Evolutionary conservation across 2,113 vertebrate species (phyloP).

Genomic region (Amazona guildingii): DNA sequence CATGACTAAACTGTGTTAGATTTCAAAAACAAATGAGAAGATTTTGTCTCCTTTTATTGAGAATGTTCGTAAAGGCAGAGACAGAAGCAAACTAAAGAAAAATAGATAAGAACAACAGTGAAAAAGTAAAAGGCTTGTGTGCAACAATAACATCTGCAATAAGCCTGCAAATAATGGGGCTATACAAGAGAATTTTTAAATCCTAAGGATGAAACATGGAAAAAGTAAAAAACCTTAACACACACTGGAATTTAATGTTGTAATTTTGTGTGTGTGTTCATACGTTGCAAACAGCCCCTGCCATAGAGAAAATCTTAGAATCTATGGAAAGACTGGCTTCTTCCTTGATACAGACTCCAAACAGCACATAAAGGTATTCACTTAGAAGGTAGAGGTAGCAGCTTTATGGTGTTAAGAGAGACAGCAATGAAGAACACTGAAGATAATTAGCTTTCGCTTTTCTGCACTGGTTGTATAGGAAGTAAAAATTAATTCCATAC

Average conservation of each 20-base stretch:
- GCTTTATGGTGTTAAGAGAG: background rate
- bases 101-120: background rate
- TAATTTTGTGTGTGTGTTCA: background rate
- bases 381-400: background rate
- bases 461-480: background rate
- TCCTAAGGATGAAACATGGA: background rate
- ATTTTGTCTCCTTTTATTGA: background rate
- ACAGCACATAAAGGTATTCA: background rate
- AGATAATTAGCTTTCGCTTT: background rate
- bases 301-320: background rate
- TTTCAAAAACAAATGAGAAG: background rate
- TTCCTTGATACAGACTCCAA: background rate
- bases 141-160: background rate
- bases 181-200: background rate
- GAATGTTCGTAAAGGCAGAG: background rate
- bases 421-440: fast-evolving
- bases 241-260: background rate
- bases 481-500: background rate
- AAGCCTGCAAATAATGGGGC: background rate
- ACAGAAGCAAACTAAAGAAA: background rate
- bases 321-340: background rate
- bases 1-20: background rate
- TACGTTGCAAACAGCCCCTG: background rate
- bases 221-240: background rate
- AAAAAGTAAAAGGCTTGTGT: background rate